Conservation (phyloP, 2,113 vertebrate species). For the Plecturocebus donacophilus region DNA sequence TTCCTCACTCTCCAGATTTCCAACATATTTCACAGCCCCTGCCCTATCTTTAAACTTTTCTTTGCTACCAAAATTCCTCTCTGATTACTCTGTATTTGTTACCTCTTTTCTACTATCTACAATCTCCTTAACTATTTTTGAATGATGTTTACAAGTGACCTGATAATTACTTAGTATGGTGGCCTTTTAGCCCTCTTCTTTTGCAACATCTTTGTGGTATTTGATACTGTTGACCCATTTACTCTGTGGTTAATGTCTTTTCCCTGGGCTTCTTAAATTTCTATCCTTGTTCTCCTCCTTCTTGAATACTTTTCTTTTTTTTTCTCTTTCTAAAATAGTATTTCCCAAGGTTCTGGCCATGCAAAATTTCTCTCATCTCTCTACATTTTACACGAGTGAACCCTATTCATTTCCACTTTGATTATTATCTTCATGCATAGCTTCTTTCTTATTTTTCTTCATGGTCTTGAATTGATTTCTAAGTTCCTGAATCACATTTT, state of each 20-base stretch:
- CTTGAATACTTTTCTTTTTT: neutral
- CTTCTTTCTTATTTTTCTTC: conserved; percentile 22
- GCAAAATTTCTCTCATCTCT: neutral
- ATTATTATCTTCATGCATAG: neutral
- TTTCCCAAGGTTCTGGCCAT: neutral
- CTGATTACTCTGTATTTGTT: neutral
- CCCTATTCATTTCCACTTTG: neutral
- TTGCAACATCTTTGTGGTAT: neutral
- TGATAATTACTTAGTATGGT: neutral
- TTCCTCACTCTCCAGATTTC: neutral
- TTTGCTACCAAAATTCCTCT: conserved; percentile 19
- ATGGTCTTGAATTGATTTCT: neutral
- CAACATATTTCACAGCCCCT: neutral
- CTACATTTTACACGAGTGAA: neutral
- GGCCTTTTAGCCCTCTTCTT: neutral
- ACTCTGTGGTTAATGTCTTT: neutral
- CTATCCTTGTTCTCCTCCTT: neutral
- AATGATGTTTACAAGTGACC: neutral
- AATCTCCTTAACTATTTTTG: neutral
- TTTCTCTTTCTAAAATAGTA: neutral
- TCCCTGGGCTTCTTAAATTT: neutral
- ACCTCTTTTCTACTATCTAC: neutral
- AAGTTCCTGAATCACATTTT: neutral
- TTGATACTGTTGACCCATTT: neutral
- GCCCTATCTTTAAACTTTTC: neutral